Base-by-base conservation (phyloP, 1,140 invertebrate genomes). In the Batillaria attramentaria region DNA sequence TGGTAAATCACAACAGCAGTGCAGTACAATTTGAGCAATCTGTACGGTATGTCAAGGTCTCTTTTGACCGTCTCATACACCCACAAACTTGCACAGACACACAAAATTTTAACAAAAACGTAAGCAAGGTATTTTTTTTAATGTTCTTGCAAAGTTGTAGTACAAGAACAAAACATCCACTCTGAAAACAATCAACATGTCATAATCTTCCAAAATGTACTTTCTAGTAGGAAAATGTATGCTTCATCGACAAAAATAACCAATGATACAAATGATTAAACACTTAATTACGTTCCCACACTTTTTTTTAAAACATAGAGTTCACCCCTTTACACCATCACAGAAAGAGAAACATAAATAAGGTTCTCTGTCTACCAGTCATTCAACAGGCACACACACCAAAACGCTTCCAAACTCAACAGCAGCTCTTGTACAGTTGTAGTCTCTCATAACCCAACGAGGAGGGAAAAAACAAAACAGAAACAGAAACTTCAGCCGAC, bases 111-210 rank as follows among this genome's bases (percentile, higher is more conserved):
- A n/a, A n/a, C n/a, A n/a, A n/a, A n/a, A n/a, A n/a, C n/a, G n/a
- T n/a, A n/a, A n/a, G n/a, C n/a, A n/a, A n/a, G n/a, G n/a, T n/a
- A n/a, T n/a, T n/a, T n/a, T n/a, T n/a, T 70, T 39, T 70, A 39
- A 42, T 70, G 68, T 70, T 70, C 68, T 42, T 43, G 39, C 13
- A 70, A 70, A 5, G 39, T 20, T 70, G 20, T 70, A 42, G 2
- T 41, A 70, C 68, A 70, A 70, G 68, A 70, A 70, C 68, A 18
- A 70, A 70, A 70, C 37, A 70, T 70, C 20, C 68, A 70, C 68
- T 16, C 68, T 37, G 68, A 13, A 70, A 70, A 70, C 42, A 35
- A 70, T 42, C 68, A 42, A 42, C 37, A 24, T 70, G n/a, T 41
- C 42, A 42, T 70, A 24, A 42, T 42, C 5, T 60, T 13, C 8